Percentiles rank a stretch among this genome's conserved stretches.
These are phyloP conservation scores for Drosophila albomicans DNA, from an alignment of 1,140 invertebrate genomes.

Conservation along the genomic window DNA sequence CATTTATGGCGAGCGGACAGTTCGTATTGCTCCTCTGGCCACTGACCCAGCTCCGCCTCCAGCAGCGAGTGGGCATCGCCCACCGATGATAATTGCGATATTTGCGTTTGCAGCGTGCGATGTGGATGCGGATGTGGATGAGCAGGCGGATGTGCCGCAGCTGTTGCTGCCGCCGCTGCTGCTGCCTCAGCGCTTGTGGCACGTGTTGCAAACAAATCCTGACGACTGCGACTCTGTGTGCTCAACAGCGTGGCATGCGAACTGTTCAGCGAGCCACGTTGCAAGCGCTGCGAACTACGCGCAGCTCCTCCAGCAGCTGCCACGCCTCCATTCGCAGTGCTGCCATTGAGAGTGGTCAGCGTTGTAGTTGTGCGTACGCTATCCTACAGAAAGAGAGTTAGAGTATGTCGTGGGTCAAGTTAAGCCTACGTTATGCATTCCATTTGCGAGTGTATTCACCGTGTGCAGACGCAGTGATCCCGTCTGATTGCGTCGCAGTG, in stretches of 20 bases:
- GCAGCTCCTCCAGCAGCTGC: constrained; percentile 14
- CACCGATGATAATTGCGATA: constrained; percentile 77
- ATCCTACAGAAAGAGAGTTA: constrained; percentile 51
- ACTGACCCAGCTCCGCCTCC: constrained; percentile 67
- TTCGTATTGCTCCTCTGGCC: constrained; percentile 60
- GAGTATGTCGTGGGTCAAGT: neutral
- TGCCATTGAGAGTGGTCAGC: constrained; percentile 70
- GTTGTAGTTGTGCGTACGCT: constrained; percentile 81
- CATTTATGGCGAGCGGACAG: constrained; percentile 42
- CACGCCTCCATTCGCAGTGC: constrained; percentile 35
- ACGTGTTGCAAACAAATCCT: constrained; percentile 60
- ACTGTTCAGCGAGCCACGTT: constrained; percentile 68
- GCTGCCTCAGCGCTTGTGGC: constrained; percentile 5
- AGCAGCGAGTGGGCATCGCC: constrained; percentile 77
- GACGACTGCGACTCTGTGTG: constrained; percentile 79
- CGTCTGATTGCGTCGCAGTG: constrained; percentile 66
- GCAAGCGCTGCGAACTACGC: constrained; percentile 56
- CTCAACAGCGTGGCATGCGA: constrained; percentile 85
- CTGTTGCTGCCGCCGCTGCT: neutral
- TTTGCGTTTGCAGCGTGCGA: constrained; percentile 72
- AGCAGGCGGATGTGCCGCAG: constrained; percentile 17
- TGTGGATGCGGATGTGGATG: constrained; percentile 39
- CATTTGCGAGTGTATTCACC: constrained; percentile 47
- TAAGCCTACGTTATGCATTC: neutral
- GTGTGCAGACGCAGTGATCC: constrained; percentile 72